A percentile compares a stretch with the other conserved stretches of the same genome.
Conservation (phyloP, 2,113 vertebrate species). For the Rynchops niger region DNA sequence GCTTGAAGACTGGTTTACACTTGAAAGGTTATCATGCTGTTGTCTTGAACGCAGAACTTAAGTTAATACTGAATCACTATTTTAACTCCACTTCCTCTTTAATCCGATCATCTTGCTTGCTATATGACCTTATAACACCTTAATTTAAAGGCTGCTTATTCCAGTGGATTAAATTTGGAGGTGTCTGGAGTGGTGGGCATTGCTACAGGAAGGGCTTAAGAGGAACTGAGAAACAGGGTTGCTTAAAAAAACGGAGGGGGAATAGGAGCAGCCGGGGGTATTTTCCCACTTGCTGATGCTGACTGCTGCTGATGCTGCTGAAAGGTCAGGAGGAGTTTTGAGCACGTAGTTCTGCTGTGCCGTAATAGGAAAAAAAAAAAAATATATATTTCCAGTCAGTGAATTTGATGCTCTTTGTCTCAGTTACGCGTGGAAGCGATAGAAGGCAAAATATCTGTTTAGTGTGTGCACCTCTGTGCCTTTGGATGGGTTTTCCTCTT, state of each 20-base stretch:
- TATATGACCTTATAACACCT: slow-evolving; percentile 63
- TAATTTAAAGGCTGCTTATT: slow-evolving; percentile 65
- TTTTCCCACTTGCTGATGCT: neutral
- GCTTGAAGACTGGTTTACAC: neutral
- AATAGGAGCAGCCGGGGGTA: neutral
- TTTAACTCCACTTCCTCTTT: slow-evolving; percentile 60
- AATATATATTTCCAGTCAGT: neutral
- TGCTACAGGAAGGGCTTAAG: slow-evolving; percentile 28
- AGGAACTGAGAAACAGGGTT: neutral
- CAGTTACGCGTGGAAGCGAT: neutral
- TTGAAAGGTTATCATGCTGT: slow-evolving; percentile 9
- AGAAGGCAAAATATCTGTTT: neutral
- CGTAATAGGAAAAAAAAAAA: neutral
- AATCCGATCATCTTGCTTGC: slow-evolving; percentile 61
- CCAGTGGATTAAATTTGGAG: slow-evolving; percentile 62
- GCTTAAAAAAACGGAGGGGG: neutral
- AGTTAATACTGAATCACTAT: slow-evolving; percentile 63
- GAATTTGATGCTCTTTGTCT: neutral
- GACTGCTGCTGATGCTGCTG: neutral
- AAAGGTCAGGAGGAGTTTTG: neutral
- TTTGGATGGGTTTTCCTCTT: neutral
- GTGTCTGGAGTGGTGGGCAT: slow-evolving; percentile 27
- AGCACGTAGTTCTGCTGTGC: neutral
- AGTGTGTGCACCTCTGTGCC: neutral
- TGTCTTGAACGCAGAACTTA: slow-evolving; percentile 32